These are phyloP conservation scores for Tachina fera DNA, from an alignment of 2,888 invertebrate genomes.

Conservation along the genomic window DNA sequence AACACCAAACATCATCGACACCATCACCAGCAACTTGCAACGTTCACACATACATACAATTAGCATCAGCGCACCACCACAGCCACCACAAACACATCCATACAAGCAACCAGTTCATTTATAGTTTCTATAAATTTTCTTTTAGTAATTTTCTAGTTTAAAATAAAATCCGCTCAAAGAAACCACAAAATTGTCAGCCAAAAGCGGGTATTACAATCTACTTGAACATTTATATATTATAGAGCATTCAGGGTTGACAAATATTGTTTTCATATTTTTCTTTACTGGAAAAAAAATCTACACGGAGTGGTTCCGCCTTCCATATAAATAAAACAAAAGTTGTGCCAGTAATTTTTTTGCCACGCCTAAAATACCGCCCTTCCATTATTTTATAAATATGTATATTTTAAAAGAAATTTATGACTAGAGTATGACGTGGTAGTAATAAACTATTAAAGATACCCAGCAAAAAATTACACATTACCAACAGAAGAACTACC, in stretches of 20 bases:
- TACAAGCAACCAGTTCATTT: constrained; percentile 31
- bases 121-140: constrained; percentile 48
- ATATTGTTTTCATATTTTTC: too few species aligned
- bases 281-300: neutral
- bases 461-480: too few species aligned
- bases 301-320: too few species aligned
- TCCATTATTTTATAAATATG: too few species aligned
- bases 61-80: constrained; percentile 21
- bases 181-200: constrained; percentile 53
- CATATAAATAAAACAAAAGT: too few species aligned
- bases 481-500: too few species aligned
- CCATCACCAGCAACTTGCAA: constrained; percentile 37
- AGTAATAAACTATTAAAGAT: too few species aligned
- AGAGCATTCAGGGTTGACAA: constrained; percentile 22
- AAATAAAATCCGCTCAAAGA: constrained; percentile 49
- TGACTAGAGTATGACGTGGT: too few species aligned
- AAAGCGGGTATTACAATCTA: constrained; percentile 34
- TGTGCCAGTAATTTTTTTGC: too few species aligned
- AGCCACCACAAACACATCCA: constrained; percentile 28
- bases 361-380: too few species aligned
- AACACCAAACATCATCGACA: constrained; percentile 46
- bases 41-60: neutral
- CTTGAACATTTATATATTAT: too few species aligned
- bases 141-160: constrained; percentile 55
- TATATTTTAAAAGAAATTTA: too few species aligned